Evolutionary conservation across 2,888 invertebrate species (phyloP).

Genomic region (Trilocha varians): DNA sequence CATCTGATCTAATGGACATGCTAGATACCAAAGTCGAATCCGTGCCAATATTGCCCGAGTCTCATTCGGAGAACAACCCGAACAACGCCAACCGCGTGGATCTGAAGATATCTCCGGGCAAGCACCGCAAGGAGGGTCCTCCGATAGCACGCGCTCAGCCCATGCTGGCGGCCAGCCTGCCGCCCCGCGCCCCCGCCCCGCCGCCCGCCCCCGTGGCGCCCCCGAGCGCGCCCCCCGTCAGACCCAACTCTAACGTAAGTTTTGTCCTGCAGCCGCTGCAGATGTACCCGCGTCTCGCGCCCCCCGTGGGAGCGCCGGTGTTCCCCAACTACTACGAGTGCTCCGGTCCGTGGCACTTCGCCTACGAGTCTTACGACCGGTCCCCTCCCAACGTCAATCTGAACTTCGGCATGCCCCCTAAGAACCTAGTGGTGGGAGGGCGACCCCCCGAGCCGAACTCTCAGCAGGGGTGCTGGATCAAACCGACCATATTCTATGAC

Average conservation of each 20-base stretch:
- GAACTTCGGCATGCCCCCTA: slow-evolving; percentile 59
- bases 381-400: slow-evolving; percentile 51
- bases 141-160: slow-evolving; percentile 18
- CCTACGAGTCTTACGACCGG: slow-evolving; percentile 52
- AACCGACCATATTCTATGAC: slow-evolving; percentile 66
- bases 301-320: slow-evolving; percentile 12
- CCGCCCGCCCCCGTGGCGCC: slow-evolving; percentile 12
- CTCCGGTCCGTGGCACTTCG: slow-evolving; percentile 59
- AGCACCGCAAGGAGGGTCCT: slow-evolving; percentile 7
- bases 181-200: slow-evolving; percentile 18
- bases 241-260: slow-evolving; percentile 60
- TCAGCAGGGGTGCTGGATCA: slow-evolving; percentile 59
- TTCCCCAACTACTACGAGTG: slow-evolving; percentile 57
- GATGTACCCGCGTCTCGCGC: slow-evolving; percentile 33
- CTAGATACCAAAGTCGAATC: slow-evolving; percentile 23
- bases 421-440: slow-evolving; percentile 40
- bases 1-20: slow-evolving; percentile 42
- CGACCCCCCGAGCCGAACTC: slow-evolving; percentile 9
- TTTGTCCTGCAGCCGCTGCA: slow-evolving; percentile 55
- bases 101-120: slow-evolving; percentile 26
- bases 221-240: slow-evolving; percentile 18
- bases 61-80: slow-evolving; percentile 34
- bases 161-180: slow-evolving; percentile 16
- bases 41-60: slow-evolving; percentile 13
- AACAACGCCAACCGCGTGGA: slow-evolving; percentile 33